Conservation (phyloP, 1,140 invertebrate genomes). For the Theocolax elegans region DNA sequence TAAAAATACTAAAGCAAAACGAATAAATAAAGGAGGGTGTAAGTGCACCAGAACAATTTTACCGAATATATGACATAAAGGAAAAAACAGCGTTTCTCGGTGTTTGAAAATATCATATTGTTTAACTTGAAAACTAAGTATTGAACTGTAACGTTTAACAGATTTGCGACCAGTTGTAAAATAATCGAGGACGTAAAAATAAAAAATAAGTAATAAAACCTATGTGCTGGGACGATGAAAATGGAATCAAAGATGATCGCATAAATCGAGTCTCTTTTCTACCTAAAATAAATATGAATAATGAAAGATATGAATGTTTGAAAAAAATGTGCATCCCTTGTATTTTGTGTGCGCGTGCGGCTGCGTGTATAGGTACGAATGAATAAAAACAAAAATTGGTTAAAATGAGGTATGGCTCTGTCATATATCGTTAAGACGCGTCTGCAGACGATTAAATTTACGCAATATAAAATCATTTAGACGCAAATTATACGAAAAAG, state of each 20-base stretch:
- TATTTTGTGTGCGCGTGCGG: slow-evolving; percentile 5
- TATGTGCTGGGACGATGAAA: slow-evolving; percentile 23
- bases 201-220: too few relatives aligned
- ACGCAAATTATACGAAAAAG: slow-evolving; percentile 12
- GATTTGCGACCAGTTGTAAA: background rate
- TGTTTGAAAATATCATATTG: slow-evolving; percentile 11
- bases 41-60: background rate
- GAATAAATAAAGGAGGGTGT: background rate
- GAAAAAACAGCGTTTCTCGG: slow-evolving; percentile 3
- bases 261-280: background rate
- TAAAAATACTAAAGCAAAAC: slow-evolving; percentile 10
- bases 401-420: slow-evolving; percentile 5
- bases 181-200: too few relatives aligned
- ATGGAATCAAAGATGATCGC: too few relatives aligned
- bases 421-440: too few relatives aligned
- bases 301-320: slow-evolving; percentile 21
- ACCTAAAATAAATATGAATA: background rate
- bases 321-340: background rate
- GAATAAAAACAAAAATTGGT: slow-evolving; percentile 12
- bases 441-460: too few relatives aligned
- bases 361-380: background rate
- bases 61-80: background rate
- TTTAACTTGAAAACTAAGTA: background rate
- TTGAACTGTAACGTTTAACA: slow-evolving; percentile 3
- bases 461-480: background rate